Base-by-base conservation (phyloP, 2,797 vertebrate species). In the Oceanodroma leucorhoa region DNA sequence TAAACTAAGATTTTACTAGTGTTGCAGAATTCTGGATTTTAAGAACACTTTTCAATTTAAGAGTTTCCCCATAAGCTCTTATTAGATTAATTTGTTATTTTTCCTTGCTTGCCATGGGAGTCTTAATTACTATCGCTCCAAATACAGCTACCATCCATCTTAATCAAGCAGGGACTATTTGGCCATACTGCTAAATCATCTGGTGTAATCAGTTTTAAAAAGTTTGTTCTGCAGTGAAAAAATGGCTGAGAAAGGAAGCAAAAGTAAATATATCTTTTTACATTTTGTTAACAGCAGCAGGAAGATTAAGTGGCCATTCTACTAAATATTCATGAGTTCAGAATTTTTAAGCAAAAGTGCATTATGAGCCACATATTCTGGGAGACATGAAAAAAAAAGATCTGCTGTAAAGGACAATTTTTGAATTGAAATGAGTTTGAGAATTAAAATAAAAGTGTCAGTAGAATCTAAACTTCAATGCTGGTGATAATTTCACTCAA, bases 91-190 rank as follows among this genome's bases (percentile, higher is more conserved):
- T 95, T 94, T 95, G 94, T 92, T 97, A 88, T 94, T 97, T 95
- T 95, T 93, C 61, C 58, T 94, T 65, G 72, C 89, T 94, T 89
- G 83, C 92, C 58, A 93, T 24, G 9, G 79, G 94, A 94, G 91
- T 57, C 89, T 96, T 97, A 96, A 97, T 96, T 96, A 94, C 95
- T 90, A 86, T 51, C 91, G 85, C 91, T 96, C 65, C 87, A 94
- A 94, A 94, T 55, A 22, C 82, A 93, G 77, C 92, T 83, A 69
- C 89, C 89, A 96, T 97, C 92, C 89, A 95, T 97, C 95, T 97
- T 94, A 91, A 94, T 95, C 96, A 96, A 62, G 89, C 77, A 58
- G 82, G 87, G 92, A 90, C 90, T 94, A 14, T 83, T 96, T 94
- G 91, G 90, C 93, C 62, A 10, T 51, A 89, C 65, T 5, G 69